Base-by-base conservation (phyloP, 1,140 invertebrate genomes). In the Sitobion miscanthi region DNA sequence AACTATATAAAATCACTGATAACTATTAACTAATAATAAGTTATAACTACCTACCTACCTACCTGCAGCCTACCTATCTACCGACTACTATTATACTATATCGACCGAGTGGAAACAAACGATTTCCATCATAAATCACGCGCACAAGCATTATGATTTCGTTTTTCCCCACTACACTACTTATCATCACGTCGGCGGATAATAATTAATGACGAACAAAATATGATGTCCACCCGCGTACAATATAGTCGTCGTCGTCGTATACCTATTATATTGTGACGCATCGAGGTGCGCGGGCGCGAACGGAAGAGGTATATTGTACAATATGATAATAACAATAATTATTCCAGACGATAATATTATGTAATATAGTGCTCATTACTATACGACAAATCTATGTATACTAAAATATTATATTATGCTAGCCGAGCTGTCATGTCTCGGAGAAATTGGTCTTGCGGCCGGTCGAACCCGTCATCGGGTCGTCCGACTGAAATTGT, bases 91-190 rank as follows among this genome's bases (percentile, higher is more conserved):
- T 35, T 82, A 38, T 8, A 82, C 0, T 85, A 45, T 45, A 85
- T 11, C 23, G 42, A 85, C 9, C 20, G 23, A 85, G 2, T 45
- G 38, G 23, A 85, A 85, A 85, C 42, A 45, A 30, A 25, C 38
- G 42, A 42, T 85, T 85, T 85, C 9, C 83, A 42, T 83, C 82
- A 83, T 83, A 83, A 83, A 83, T 83, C 82, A 83, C 35, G 35
- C 38, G 11, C 9, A 47, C 38, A n/a, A n/a, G 14, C 30, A n/a
- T 77, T 77, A n/a, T 42, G 38, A 42, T 42, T 42, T 83, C 21
- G 42, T 82, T 35, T 30, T 69, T 69, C 17, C 30, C n/a, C 62
- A 77, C n/a, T 77, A n/a, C 14, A 77, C 62, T 77, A 5, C n/a
- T 77, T 77, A 77, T n/a, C n/a, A 77, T n/a, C n/a, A 77, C 62